Evolutionary conservation across 1,140 invertebrate species (phyloP).

Genomic region (Drosophila triauraria): DNA sequence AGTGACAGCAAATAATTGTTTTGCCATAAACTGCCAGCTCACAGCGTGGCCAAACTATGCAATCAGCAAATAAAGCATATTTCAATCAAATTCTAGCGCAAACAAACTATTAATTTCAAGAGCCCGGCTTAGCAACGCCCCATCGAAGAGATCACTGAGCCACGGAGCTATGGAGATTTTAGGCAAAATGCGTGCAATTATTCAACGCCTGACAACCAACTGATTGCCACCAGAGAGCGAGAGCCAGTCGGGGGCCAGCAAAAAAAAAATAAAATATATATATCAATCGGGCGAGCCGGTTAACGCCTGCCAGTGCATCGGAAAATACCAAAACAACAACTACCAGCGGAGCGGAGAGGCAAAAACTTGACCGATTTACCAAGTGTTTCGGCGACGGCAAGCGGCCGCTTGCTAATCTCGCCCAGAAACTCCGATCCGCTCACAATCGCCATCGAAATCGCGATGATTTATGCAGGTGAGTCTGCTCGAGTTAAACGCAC

Average conservation of each 20-base stretch:
- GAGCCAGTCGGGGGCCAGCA: slow-evolving; percentile 30
- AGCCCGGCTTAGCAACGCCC: slow-evolving; percentile 36
- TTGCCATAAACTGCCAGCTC: slow-evolving; percentile 50
- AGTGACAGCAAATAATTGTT: slow-evolving; percentile 68
- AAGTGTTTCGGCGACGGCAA: slow-evolving; percentile 56
- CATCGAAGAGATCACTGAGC: slow-evolving; percentile 41
- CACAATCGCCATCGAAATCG: slow-evolving; percentile 51
- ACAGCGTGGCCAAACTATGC: slow-evolving; percentile 27
- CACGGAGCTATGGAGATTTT: slow-evolving; percentile 42
- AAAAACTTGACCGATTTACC: slow-evolving; percentile 76
- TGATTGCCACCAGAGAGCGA: slow-evolving; percentile 42
- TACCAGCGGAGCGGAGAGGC: slow-evolving; percentile 7
- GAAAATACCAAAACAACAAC: slow-evolving; percentile 18
- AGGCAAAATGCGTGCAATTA: slow-evolving; percentile 62
- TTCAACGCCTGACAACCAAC: slow-evolving; percentile 68
- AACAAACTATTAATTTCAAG: slow-evolving; percentile 58
- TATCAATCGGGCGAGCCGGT: slow-evolving; percentile 58
- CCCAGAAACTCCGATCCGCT: slow-evolving; percentile 54
- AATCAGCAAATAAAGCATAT: slow-evolving; percentile 61
- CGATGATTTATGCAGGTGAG: slow-evolving; percentile 80
- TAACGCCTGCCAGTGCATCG: slow-evolving; percentile 64
- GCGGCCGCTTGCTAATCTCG: slow-evolving; percentile 57
- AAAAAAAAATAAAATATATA: slow-evolving; percentile 37
- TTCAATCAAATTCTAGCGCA: slow-evolving; percentile 62
- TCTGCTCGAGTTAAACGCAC: slow-evolving; percentile 45